A percentile compares a stretch with the other conserved stretches of the same genome.
phyloP scores from a whole-genome alignment of 2,113 vertebrate genomes.

The Osmerus eperlanus region DNA sequence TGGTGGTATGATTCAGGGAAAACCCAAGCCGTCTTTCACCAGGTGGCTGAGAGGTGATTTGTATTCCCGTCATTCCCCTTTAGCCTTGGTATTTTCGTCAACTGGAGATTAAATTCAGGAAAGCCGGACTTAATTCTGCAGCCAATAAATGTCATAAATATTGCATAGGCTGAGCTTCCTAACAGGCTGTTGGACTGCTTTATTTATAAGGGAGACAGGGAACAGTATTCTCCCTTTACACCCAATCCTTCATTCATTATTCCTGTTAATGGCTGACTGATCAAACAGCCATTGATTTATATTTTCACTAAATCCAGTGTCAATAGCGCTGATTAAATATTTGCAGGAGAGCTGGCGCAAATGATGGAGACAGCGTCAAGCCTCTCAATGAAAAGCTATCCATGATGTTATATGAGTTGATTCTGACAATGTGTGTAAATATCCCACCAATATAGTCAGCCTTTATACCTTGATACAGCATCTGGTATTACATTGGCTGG shows the following conservation, averaged over 20 bases:
- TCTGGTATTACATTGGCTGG: no score
- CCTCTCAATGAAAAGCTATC: constrained; percentile 18
- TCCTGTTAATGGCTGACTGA: neutral
- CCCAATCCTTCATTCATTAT: neutral
- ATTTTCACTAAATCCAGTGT: constrained; percentile 7
- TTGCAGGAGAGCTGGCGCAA: constrained; percentile 20
- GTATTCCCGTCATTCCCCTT: constrained; percentile 30
- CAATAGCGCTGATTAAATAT: constrained; percentile 23
- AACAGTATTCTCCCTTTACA: neutral
- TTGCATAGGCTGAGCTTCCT: constrained; percentile 28
- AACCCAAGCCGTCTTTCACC: constrained; percentile 13
- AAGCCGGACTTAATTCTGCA: constrained; percentile 43
- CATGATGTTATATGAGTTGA: no score
- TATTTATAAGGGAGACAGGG: constrained; percentile 1
- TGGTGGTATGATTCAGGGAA: constrained; percentile 19
- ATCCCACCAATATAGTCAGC: no score
- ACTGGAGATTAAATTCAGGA: constrained; percentile 41
- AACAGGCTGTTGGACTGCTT: constrained; percentile 1
- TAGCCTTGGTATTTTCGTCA: constrained; percentile 35
- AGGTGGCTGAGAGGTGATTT: constrained; percentile 26
- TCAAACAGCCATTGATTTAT: constrained; percentile 12
- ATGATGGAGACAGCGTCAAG: constrained; percentile 34
- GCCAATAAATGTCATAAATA: constrained; percentile 50
- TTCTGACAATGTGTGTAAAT: no score
- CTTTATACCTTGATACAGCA: no score